Evolutionary conservation across 2,113 vertebrate genomes (phyloP).

Genomic region (Mormyrus lacerda): DNA sequence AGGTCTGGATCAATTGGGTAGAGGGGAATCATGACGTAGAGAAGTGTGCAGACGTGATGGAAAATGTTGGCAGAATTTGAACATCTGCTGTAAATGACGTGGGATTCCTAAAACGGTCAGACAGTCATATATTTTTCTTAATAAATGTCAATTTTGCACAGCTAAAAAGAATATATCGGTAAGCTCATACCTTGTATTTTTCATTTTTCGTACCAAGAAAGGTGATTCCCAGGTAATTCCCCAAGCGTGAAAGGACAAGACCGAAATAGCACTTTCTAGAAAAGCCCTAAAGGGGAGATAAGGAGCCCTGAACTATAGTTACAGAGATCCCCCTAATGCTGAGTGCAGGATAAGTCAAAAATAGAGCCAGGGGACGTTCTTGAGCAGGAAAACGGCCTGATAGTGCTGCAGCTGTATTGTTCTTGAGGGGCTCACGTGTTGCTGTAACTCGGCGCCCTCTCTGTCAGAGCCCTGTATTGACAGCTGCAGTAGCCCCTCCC

Average conservation of each 20-base stretch:
- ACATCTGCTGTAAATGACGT: neutral
- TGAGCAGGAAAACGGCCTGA: neutral
- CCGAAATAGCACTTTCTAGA: neutral
- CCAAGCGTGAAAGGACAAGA: neutral
- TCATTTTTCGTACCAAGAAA: neutral
- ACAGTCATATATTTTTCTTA: neutral
- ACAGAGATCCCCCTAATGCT: neutral
- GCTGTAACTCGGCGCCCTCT: neutral
- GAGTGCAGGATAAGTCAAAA: neutral
- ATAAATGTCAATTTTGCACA: neutral
- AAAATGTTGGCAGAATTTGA: neutral
- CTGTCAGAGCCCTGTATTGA: constrained; percentile 3
- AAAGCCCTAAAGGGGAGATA: neutral
- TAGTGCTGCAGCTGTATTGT: neutral
- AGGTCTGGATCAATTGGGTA: neutral
- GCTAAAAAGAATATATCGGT: neutral
- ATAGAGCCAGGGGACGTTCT: neutral
- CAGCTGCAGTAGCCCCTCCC: neutral
- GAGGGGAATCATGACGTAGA: neutral
- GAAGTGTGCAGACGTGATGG: neutral
- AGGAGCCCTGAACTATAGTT: neutral
- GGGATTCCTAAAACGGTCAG: neutral
- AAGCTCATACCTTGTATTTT: neutral
- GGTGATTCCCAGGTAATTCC: neutral
- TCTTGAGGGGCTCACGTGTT: neutral